Conservation (phyloP, 2,113 vertebrate species). For the Salvelinus alpinus region DNA sequence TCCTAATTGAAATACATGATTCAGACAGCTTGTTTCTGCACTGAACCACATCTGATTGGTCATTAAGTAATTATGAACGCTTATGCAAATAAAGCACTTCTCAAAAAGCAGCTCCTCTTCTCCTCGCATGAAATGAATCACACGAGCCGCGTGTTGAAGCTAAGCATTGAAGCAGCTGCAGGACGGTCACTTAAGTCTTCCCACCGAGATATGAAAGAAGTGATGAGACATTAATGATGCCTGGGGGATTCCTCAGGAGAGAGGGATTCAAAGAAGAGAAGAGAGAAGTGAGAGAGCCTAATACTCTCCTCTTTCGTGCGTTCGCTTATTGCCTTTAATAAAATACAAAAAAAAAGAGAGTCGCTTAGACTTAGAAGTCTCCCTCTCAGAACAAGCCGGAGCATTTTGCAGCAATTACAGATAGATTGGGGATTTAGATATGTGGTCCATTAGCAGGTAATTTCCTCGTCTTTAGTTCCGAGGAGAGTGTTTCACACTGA, state of each 20-base stretch:
- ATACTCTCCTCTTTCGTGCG: not conserved
- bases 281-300: conserved; percentile 40
- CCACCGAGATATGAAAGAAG: conserved; percentile 58
- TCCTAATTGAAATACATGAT: conserved; percentile 91
- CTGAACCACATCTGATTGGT: conserved; percentile 97
- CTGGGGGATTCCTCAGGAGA: conserved; percentile 62
- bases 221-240: conserved; percentile 67
- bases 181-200: conserved; percentile 69
- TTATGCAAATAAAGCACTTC: conserved; percentile 95
- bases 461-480: conserved; percentile 64
- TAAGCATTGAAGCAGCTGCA: conserved; percentile 48
- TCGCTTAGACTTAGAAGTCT: conserved; percentile 51
- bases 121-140: conserved; percentile 75
- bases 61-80: conserved; percentile 98
- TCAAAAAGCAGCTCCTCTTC: conserved; percentile 71
- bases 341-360: conserved; percentile 44
- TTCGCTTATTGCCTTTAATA: conserved; percentile 50
- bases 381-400: conserved; percentile 45
- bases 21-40: conserved; percentile 87
- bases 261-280: conserved; percentile 54
- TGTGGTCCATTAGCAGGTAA: conserved; percentile 75
- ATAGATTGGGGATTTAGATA: conserved; percentile 76
- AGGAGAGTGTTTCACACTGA: conserved; percentile 43
- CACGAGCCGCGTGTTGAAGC: conserved; percentile 61
- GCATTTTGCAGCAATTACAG: conserved; percentile 58